Evolutionary conservation across 2,113 vertebrate genomes (phyloP).

Genomic region (Hymenochirus boettgeri): DNA sequence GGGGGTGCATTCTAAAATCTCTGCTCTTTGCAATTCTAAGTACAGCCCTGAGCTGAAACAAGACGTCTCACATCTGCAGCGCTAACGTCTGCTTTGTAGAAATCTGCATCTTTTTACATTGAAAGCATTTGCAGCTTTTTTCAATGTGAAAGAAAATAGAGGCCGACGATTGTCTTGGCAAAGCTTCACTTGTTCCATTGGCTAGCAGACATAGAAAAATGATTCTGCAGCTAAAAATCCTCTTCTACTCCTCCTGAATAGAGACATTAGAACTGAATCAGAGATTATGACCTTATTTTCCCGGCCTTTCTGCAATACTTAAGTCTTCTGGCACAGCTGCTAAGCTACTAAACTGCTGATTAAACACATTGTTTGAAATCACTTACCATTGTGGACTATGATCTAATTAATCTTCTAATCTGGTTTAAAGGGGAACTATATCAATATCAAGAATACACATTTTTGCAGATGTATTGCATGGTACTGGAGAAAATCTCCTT

Average conservation of each 20-base stretch:
- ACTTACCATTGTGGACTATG: too few species aligned
- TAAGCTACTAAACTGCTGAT: not conserved
- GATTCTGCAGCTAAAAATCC: conserved; percentile 1
- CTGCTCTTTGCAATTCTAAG: too few species aligned
- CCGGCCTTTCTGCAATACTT: conserved; percentile 5
- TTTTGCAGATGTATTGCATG: too few species aligned
- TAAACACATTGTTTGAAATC: not conserved
- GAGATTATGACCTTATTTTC: conserved; percentile 6
- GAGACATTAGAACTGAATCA: conserved; percentile 13
- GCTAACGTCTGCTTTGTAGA: not conserved
- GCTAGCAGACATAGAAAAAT: conserved; percentile 8
- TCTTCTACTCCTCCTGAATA: conserved; percentile 11
- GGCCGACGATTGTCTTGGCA: conserved; percentile 15
- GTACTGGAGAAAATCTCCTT: too few species aligned
- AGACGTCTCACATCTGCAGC: not conserved
- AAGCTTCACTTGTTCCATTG: conserved; percentile 6
- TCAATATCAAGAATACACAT: too few species aligned
- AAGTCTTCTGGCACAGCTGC: not conserved
- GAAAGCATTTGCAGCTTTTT: not conserved
- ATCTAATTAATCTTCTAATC: too few species aligned
- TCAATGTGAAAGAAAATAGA: not conserved
- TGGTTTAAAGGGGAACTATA: too few species aligned
- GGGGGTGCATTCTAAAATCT: too few species aligned
- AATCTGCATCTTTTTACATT: not conserved
- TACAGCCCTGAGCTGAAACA: conserved; percentile 2